Conservation (phyloP, 1,140 invertebrate genomes). For the Charaxes varanes region DNA sequence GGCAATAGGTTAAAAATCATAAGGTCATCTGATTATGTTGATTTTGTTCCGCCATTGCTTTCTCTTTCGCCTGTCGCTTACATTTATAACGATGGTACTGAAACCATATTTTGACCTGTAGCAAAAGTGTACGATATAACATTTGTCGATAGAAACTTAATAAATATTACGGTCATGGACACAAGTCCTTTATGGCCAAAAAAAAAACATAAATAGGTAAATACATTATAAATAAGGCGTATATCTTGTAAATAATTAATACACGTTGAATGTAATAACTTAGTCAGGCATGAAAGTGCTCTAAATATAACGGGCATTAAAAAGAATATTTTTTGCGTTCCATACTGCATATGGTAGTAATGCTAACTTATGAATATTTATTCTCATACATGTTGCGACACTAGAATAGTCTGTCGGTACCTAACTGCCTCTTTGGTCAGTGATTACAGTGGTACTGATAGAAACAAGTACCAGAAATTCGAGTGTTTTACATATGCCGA, state of each 20-base stretch:
- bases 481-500: no score
- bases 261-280: no score
- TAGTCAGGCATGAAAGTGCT: neutral
- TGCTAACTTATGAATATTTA: conserved; percentile 2
- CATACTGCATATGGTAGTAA: neutral
- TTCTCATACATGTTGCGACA: neutral
- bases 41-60: conserved; percentile 92
- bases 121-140: conserved; percentile 36
- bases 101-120: conserved; percentile 99
- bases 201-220: no score
- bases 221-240: no score
- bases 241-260: no score
- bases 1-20: no score
- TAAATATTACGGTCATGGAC: no score
- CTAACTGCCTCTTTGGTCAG: no score
- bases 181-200: no score
- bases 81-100: conserved; percentile 97
- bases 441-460: no score
- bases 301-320: neutral
- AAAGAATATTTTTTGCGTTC: conserved; percentile 1
- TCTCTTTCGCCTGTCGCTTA: conserved; percentile 94
- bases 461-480: no score
- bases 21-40: conserved; percentile 89
- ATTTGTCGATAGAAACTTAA: no score
- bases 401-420: neutral